Conservation (phyloP, 2,113 vertebrate species). For the Microcebus murinus region DNA sequence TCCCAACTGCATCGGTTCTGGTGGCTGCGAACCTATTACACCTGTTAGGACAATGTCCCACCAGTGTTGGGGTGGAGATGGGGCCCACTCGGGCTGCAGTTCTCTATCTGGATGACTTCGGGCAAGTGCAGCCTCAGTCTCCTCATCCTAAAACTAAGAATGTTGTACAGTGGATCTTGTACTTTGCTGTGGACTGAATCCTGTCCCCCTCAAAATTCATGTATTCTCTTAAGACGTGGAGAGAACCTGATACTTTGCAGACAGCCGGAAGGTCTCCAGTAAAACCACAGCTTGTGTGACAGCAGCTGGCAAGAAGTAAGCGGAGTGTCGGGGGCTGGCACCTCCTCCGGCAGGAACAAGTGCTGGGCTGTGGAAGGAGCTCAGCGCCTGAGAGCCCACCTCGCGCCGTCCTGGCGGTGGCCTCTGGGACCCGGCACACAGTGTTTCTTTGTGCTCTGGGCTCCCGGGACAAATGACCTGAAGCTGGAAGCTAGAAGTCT, state of each 20-base stretch:
- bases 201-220: too few species aligned
- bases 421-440: neutral
- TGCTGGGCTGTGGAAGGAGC: neutral
- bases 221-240: neutral
- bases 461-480: slow-evolving; percentile 14
- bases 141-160: neutral
- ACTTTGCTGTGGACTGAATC: neutral
- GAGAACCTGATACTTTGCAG: neutral
- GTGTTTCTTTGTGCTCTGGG: slow-evolving; percentile 58
- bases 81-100: neutral
- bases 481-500: slow-evolving; percentile 24
- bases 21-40: neutral
- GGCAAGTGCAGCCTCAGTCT: neutral
- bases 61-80: accelerated
- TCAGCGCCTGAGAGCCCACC: neutral
- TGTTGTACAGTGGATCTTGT: neutral
- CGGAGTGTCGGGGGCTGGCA: neutral
- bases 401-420: neutral
- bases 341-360: neutral
- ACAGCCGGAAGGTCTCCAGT: neutral
- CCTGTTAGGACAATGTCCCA: neutral
- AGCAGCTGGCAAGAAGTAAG: neutral
- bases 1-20: neutral
- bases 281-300: neutral
- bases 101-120: neutral